phyloP scores from a whole-genome alignment of 2,797 vertebrate genomes.

The Masticophis lateralis region DNA sequence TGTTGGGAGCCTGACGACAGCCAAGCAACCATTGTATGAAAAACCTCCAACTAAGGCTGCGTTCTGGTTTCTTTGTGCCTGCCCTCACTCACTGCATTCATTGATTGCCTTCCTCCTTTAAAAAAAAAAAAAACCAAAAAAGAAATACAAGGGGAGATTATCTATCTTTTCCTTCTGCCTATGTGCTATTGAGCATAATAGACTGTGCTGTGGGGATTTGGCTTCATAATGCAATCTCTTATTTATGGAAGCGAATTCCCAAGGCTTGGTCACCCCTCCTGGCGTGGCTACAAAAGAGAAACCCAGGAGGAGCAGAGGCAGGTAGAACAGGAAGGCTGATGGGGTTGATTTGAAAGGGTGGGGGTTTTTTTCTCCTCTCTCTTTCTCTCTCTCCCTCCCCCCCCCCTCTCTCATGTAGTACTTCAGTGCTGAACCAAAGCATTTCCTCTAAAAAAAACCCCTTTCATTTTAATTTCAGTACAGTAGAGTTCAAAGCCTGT shows the following conservation, averaged over 20 bases:
- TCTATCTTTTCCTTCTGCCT: background rate
- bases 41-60: background rate
- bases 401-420: no score
- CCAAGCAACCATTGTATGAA: slow-evolving; percentile 10
- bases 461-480: background rate
- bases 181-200: background rate
- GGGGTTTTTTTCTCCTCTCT: background rate
- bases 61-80: slow-evolving; percentile 2
- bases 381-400: background rate
- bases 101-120: background rate
- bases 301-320: background rate
- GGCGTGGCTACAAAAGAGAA: background rate
- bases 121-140: background rate
- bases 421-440: background rate
- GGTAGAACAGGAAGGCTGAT: background rate
- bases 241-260: background rate
- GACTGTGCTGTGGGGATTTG: background rate
- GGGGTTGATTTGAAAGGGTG: background rate
- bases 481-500: background rate
- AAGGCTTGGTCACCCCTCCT: background rate
- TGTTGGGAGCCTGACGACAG: slow-evolving; percentile 12
- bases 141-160: background rate
- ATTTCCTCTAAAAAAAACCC: background rate
- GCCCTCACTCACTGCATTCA: background rate
- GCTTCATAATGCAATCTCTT: background rate